Evolutionary conservation across 2,888 invertebrate genomes (phyloP), one percentile per base, ranked within the genome.

Genomic region (Liopterus haemorrhoidalis): DNA sequence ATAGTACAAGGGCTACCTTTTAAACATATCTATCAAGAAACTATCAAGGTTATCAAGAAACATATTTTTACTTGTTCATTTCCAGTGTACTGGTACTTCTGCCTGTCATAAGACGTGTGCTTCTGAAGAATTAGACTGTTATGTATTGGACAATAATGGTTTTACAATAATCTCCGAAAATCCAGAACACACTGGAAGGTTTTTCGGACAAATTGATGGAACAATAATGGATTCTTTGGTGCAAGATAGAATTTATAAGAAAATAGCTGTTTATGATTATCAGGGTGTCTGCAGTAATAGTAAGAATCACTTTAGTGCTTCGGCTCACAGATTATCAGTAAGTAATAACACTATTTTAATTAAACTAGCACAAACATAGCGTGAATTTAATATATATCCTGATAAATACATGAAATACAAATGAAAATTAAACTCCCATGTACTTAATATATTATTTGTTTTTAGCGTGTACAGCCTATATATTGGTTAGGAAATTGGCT

Each of bases 121-220:
- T 11, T 87, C 87, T 6, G 85, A 86, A 52, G 87, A 88, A 55
- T 70, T 92, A 18, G 91, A 93, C 63, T 95, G 95, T 65, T 95
- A 92, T 63, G 83, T 95, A 22, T 71, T 95, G 43, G 95, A 95
- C 63, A 92, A 94, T 68, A 93, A 91, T 64, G 95, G 94, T 9
- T 95, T 92, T 65, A 85, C 95, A 39, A 84, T 95, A 40, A 80
- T 92, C 25, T 92, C 92, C 0, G 91, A 93, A 67, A 84, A 85
- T 54, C 75, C 78, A 21, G 80, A 86, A 28, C 88, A 93, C 59
- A 90, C 90, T 1, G 94, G 94, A 1, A 79, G 84, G 59, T 95
- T 95, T 69, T 94, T 94, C 60, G 95, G 94, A 0, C 90, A 92
- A 68, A 85, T 93, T 28, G 93, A 94, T 64, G 91, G 91, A 14